phyloP scores from a whole-genome alignment of 2,113 vertebrate species.

The Micromys minutus region DNA sequence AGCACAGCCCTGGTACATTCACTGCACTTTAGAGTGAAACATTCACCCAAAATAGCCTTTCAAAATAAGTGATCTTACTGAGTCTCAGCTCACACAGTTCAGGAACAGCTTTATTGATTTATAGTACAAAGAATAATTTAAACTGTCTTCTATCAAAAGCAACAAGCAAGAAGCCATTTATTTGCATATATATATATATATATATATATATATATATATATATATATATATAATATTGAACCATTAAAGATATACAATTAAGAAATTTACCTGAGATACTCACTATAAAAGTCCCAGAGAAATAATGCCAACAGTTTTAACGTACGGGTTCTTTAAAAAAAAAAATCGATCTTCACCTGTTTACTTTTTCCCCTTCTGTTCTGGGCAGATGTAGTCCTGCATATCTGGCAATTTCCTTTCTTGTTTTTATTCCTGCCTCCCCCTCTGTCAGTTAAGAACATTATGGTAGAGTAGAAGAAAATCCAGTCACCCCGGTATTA shows the following conservation, averaged over 20 bases:
- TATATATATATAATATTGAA: constrained; percentile 25
- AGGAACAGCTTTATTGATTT: neutral
- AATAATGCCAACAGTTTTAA: constrained; percentile 13
- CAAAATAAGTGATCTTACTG: neutral
- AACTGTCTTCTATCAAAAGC: neutral
- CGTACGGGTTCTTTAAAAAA: neutral
- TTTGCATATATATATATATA: neutral
- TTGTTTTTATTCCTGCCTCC: neutral
- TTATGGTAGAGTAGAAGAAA: neutral
- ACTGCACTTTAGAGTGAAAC: rapidly evolving
- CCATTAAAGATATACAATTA: neutral
- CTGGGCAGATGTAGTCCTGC: neutral
- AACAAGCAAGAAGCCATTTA: neutral
- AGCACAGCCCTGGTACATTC: neutral
- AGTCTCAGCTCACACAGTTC: neutral
- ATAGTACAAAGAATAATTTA: constrained; percentile 18
- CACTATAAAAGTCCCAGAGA: constrained; percentile 4
- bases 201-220: neutral
- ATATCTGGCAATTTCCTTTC: neutral
- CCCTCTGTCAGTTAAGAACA: neutral
- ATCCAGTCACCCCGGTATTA: neutral
- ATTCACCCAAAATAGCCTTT: neutral
- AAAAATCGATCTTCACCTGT: neutral
- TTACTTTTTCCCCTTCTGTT: neutral
- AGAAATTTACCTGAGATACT: constrained; percentile 17